phyloP scores from a whole-genome alignment of 2,113 vertebrate species.

The Microcebus lehilahytsara region DNA sequence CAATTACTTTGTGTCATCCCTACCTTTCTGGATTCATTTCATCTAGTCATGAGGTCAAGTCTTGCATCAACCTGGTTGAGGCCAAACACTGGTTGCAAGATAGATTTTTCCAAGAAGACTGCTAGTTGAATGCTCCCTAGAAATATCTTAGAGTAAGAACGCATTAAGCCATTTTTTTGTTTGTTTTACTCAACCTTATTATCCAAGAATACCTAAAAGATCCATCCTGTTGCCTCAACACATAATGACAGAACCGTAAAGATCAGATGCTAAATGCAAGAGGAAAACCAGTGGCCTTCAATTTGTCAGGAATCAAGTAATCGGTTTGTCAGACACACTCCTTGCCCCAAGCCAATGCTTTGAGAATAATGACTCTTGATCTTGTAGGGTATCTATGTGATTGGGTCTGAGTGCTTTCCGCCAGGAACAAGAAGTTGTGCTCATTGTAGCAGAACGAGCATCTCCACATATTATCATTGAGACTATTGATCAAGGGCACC shows the following conservation, averaged over 20 bases:
- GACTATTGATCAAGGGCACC: background rate
- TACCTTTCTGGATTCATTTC: rapidly evolving
- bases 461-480: background rate
- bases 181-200: background rate
- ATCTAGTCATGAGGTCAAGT: no score
- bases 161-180: background rate
- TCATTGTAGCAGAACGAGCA: background rate
- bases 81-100: background rate
- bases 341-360: constrained; percentile 58
- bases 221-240: background rate
- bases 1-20: rapidly evolving
- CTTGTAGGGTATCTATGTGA: background rate
- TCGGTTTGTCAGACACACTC: constrained; percentile 36
- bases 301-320: constrained; percentile 44
- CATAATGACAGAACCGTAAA: constrained; percentile 51
- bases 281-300: background rate
- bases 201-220: background rate
- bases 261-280: constrained; percentile 60
- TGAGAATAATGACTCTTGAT: constrained; percentile 73
- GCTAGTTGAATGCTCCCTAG: no score
- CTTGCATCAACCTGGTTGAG: background rate
- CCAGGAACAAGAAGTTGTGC: background rate
- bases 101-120: background rate
- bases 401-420: constrained; percentile 44
- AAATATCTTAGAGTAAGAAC: background rate